Percentiles rank a stretch among this genome's conserved stretches.
phyloP scores from a whole-genome alignment of 2,113 vertebrate species.

The Corythornis madagascariensis region DNA sequence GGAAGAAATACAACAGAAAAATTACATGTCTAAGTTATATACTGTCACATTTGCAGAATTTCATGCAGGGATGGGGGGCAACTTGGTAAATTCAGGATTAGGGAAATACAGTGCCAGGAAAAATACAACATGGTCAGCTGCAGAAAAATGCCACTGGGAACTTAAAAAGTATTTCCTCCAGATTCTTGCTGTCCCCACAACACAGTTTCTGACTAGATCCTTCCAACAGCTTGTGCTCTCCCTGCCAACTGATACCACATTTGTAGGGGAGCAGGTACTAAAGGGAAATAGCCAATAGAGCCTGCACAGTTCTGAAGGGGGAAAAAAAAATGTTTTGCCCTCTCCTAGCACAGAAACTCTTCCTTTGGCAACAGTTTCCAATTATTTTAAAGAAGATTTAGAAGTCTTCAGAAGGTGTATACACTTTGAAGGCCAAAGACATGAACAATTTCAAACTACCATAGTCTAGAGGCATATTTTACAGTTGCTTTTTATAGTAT shows the following conservation, averaged over 20 bases:
- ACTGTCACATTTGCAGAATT: neutral
- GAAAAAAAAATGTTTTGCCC: neutral
- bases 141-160: neutral
- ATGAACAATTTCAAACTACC: neutral
- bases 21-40: neutral
- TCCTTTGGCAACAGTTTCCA: neutral
- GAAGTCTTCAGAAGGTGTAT: neutral
- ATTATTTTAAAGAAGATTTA: neutral
- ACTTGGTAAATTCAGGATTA: fast-evolving
- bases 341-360: neutral
- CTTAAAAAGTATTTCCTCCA: neutral
- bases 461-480: neutral
- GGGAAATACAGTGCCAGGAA: neutral
- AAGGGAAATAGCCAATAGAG: neutral
- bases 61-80: neutral
- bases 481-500: neutral
- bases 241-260: neutral
- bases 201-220: neutral
- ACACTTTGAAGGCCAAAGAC: neutral
- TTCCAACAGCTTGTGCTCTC: neutral
- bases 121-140: neutral
- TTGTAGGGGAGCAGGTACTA: neutral
- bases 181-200: neutral
- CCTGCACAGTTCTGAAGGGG: neutral
- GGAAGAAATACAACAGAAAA: neutral